Evolutionary conservation across 2,888 invertebrate genomes (phyloP).

Genomic region (Leptinotarsa haldemani): DNA sequence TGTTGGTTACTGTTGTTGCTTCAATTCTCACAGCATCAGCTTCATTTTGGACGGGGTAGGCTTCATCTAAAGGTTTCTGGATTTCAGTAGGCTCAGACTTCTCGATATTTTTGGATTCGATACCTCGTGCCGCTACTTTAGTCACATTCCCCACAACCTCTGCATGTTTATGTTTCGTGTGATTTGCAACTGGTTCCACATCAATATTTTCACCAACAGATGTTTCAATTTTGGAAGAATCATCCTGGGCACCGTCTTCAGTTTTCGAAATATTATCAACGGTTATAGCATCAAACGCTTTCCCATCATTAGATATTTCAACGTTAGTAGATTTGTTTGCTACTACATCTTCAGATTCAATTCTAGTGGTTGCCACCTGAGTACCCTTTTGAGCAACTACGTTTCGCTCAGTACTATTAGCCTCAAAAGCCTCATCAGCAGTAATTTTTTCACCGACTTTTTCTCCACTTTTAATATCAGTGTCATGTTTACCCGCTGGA

Average conservation of each 20-base stretch:
- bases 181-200: too few relatives aligned
- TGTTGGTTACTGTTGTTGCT: too few relatives aligned
- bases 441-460: not conserved
- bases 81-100: not conserved
- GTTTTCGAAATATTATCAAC: not conserved
- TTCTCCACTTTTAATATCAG: not conserved
- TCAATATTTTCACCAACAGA: not conserved
- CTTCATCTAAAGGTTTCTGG: not conserved
- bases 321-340: not conserved
- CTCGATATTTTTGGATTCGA: not conserved
- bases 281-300: not conserved
- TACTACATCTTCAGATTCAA: not conserved
- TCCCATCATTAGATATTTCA: too few relatives aligned
- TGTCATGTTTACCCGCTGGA: not conserved
- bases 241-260: not conserved
- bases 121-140: not conserved
- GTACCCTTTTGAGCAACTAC: not conserved
- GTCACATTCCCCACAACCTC: not conserved
- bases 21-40: not conserved
- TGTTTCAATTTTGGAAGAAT: not conserved
- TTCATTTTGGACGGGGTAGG: not conserved
- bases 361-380: not conserved
- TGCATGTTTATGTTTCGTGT: too few relatives aligned
- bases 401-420: too few relatives aligned
- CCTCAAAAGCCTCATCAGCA: not conserved